Evolutionary conservation across 2,797 vertebrate species (phyloP), one percentile per base, ranked within the genome.

Genomic region (Tarsius wallacei): DNA sequence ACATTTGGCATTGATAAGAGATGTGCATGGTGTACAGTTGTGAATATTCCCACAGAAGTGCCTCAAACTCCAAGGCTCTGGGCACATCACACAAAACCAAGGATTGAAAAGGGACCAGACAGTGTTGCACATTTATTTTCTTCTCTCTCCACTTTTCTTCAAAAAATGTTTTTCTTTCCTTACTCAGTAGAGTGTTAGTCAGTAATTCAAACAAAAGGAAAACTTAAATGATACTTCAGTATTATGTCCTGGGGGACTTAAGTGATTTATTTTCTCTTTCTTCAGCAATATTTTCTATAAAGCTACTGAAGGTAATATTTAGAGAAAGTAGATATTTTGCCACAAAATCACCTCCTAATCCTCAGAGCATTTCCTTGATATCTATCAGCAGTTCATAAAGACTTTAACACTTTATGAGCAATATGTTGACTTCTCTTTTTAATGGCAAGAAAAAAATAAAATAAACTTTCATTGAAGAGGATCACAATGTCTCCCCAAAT

Each of bases 331-430:
- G 97, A 53, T 97, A 90, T 90, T 98, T 98, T 97, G 96, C 93
- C 86, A 96, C 95, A 98, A 90, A 81, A 97, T 98, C 93, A 95
- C 78, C 24, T 96, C 63, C 96, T 98, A 96, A 96, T 96, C 97
- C 97, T 98, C 94, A 76, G 94, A 93, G 97, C 53, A 97, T 98
- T 97, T 97, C 53, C 85, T 94, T 98, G 96, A 64, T 97, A 98
- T 97, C 89, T 93, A 95, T 98, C 98, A 98, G 95, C 97, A 97
- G 93, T 94, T 96, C 92, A 96, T 97, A 97, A 97, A 98, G 93
- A 96, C 98, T 97, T 98, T 96, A 97, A 92, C 86, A 97, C 93
- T 98, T 98, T 96, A 98, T 98, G 90, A 95, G 93, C 93, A 97
- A 96, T 98, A 97, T 96, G 96, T 97, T 98, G 98, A 93, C 97